Conservation (phyloP, 2,888 invertebrate genomes). For the Erpobdella octoculata region DNA sequence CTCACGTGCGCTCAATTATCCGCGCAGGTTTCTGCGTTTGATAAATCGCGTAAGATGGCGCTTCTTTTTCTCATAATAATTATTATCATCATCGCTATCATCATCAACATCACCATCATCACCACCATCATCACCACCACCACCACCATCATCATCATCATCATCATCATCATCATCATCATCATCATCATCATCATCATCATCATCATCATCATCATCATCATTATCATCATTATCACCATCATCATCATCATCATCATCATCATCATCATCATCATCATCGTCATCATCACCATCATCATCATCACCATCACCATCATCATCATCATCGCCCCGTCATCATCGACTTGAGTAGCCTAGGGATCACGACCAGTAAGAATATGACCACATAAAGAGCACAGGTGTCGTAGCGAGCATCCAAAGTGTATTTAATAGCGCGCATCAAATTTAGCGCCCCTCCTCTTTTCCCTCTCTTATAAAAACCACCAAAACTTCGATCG, state of each 20-base stretch:
- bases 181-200: slow-evolving; percentile 24
- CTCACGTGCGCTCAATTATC: no score
- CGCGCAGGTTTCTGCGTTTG: no score
- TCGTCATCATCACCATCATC: slow-evolving; percentile 11
- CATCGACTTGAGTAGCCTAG: slow-evolving; percentile 62
- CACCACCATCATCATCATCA: background rate
- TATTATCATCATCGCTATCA: no score
- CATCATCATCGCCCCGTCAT: slow-evolving; percentile 53
- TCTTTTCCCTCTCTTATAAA: slow-evolving; percentile 3
- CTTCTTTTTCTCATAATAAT: no score
- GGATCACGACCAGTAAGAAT: slow-evolving; percentile 34
- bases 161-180: slow-evolving; percentile 17
- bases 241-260: background rate
- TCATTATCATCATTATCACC: background rate
- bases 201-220: slow-evolving; percentile 10
- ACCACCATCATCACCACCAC: background rate
- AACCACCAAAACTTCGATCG: no score
- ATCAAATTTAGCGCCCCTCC: background rate
- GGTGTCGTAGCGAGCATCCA: background rate
- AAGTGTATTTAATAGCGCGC: background rate
- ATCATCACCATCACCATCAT: slow-evolving; percentile 58
- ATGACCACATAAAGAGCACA: background rate
- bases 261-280: no score
- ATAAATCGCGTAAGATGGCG: no score
- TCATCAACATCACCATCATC: background rate